Evolutionary conservation across 1,140 invertebrate species (phyloP), one percentile per base, ranked within the genome.

Genomic region (Drosophila simulans): DNA sequence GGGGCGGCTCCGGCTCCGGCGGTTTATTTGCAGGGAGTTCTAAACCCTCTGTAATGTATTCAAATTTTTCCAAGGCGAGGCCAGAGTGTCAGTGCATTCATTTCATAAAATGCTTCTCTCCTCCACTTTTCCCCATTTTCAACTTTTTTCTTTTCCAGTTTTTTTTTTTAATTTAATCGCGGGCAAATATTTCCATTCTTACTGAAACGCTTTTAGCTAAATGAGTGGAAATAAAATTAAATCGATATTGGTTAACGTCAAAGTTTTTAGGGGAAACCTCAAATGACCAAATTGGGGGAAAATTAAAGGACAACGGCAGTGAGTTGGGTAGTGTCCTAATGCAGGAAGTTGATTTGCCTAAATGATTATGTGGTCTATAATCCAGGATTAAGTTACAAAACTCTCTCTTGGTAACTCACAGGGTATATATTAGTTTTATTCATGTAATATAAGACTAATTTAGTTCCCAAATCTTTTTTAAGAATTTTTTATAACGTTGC

Each of bases 171-270:
- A 81, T 85, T 91, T 91, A 91, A 90, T 80, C 90, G 75, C 83
- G 77, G 75, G 89, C 80, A 91, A 91, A 91, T 91, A 91, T 91
- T 91, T 91, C 84, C 79, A 80, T 86, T 91, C 37, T 80, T 55
- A 62, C 52, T 74, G 59, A 72, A 64, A 77, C 52, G 79, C 81
- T 90, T 84, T 91, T 86, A 91, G 82, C 85, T 91, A 91, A 91
- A 91, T 91, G 89, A 90, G 82, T 86, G 77, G 77, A 90, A 91
- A 81, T 89, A 89, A 91, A 91, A 91, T 88, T 91, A 91, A 91
- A 91, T 91, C 90, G 90, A 91, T 91, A 90, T 77, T 77, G 85
- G 62, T 59, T 77, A 84, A 89, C 45, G 72, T 71, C 69, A 84
- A 84, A 74, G 62, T 89, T 89, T 82, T 40, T 54, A 52, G 22